These are phyloP conservation scores for Pristionchus entomophagus DNA, from an alignment of 2,888 invertebrate genomes.

Conservation along the genomic window DNA sequence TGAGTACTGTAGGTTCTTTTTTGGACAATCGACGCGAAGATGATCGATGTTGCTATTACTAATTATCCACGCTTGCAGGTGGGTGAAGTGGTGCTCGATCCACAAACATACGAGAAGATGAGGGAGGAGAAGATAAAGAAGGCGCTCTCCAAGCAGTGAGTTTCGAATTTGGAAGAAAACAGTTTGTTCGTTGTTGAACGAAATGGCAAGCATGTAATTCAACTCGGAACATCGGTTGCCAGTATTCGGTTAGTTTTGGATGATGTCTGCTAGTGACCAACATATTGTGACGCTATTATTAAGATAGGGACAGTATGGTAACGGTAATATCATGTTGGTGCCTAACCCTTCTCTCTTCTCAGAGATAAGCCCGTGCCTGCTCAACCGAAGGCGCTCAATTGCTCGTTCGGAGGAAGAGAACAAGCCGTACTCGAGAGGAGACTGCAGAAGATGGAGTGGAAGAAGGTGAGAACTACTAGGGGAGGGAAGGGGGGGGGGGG, in stretches of 20 bases:
- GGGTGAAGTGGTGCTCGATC: conserved; percentile 24
- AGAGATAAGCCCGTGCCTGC: background rate
- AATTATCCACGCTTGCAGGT: background rate
- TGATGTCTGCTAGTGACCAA: too few species aligned
- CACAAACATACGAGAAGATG: background rate
- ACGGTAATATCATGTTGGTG: too few species aligned
- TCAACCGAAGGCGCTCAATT: background rate
- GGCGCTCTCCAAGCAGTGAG: conserved; percentile 3
- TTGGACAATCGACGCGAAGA: too few species aligned
- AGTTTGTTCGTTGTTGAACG: background rate
- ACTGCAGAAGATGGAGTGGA: background rate
- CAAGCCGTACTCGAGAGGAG: background rate
- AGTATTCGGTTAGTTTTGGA: too few species aligned
- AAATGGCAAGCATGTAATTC: background rate
- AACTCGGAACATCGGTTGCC: too few species aligned
- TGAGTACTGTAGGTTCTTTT: too few species aligned
- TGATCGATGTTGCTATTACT: background rate
- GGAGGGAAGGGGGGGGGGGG: too few species aligned
- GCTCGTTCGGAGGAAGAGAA: background rate
- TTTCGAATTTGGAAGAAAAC: background rate
- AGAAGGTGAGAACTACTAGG: background rate
- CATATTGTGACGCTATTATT: too few species aligned
- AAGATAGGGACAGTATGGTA: too few species aligned
- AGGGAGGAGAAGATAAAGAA: conserved; percentile 26
- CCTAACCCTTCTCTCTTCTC: background rate